phyloP scores from a whole-genome alignment of 2,888 invertebrate species.

The Hipparchia sbordonii region DNA sequence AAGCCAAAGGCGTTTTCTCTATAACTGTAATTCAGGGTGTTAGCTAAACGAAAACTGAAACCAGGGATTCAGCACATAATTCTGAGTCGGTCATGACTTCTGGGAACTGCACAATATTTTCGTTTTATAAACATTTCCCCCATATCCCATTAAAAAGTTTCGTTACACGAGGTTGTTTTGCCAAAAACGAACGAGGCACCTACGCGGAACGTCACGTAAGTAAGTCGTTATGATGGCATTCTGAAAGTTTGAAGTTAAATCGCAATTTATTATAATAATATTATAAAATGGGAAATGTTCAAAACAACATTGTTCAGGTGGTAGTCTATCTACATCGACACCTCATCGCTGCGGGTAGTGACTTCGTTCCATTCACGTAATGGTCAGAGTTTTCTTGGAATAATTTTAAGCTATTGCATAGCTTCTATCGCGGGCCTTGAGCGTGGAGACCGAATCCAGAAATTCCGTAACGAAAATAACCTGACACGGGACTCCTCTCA shows the following conservation, averaged over 20 bases:
- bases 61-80: too few relatives aligned
- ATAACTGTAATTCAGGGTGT: too few relatives aligned
- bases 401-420: too few relatives aligned
- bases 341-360: not conserved
- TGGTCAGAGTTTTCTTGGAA: too few relatives aligned
- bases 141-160: constrained; percentile 7
- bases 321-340: not conserved
- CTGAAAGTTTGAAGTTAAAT: constrained; percentile 41
- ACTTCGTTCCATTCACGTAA: too few relatives aligned
- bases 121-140: not conserved
- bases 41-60: too few relatives aligned
- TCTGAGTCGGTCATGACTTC: too few relatives aligned
- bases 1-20: too few relatives aligned
- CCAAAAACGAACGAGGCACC: constrained; percentile 38
- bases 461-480: too few relatives aligned
- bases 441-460: too few relatives aligned
- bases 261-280: constrained; percentile 40
- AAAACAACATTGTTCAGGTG: constrained; percentile 35
- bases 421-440: too few relatives aligned
- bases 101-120: not conserved
- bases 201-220: constrained; percentile 41
- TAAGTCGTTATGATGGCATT: constrained; percentile 44
- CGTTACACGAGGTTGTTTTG: constrained; percentile 41
- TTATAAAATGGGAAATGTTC: constrained; percentile 39
- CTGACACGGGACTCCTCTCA: too few relatives aligned